A percentile compares a stretch with the other conserved stretches of the same genome.
These are phyloP conservation scores for Ia io DNA, from an alignment of 2,113 vertebrate species.

Conservation along the genomic window DNA sequence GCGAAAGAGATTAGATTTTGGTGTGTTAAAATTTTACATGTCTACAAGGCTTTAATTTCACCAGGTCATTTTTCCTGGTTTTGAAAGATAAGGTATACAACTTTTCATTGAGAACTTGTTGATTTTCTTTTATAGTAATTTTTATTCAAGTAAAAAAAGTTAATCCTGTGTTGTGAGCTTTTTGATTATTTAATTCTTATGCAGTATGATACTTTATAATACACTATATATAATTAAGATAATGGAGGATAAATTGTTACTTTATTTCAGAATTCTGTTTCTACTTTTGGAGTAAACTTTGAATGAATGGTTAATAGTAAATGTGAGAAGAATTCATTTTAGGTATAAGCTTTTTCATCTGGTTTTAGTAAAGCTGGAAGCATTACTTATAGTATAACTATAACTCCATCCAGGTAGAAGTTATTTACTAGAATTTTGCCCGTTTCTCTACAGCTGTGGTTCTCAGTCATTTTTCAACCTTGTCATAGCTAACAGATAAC, in stretches of 20 bases:
- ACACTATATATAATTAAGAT: not conserved
- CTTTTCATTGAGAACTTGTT: slow-evolving; percentile 44
- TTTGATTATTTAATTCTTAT: slow-evolving; percentile 20
- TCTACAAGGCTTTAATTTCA: not conserved
- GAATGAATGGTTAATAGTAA: slow-evolving; percentile 43
- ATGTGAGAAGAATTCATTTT: slow-evolving; percentile 41
- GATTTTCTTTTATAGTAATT: slow-evolving; percentile 10
- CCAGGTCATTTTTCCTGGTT: not conserved
- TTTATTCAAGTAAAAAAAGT: not conserved
- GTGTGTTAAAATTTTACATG: not conserved
- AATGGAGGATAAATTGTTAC: slow-evolving; percentile 21
- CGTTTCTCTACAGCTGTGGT: slow-evolving; percentile 18
- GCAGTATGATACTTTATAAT: not conserved
- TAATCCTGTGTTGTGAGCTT: not conserved
- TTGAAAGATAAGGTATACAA: not conserved
- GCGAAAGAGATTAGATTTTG: not conserved
- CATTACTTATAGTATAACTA: slow-evolving; percentile 1
- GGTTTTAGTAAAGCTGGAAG: slow-evolving; percentile 26
- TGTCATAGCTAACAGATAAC: slow-evolving; percentile 7
- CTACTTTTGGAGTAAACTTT: slow-evolving; percentile 27
- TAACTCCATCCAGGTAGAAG: slow-evolving; percentile 12
- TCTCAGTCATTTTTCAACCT: slow-evolving; percentile 40
- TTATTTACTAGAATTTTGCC: slow-evolving; percentile 37
- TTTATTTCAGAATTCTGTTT: slow-evolving; percentile 5
- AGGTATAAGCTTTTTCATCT: not conserved